Percentiles rank a stretch among this genome's conserved stretches.
phyloP scores from a whole-genome alignment of 2,113 vertebrate genomes.

The Setophaga kirtlandii region DNA sequence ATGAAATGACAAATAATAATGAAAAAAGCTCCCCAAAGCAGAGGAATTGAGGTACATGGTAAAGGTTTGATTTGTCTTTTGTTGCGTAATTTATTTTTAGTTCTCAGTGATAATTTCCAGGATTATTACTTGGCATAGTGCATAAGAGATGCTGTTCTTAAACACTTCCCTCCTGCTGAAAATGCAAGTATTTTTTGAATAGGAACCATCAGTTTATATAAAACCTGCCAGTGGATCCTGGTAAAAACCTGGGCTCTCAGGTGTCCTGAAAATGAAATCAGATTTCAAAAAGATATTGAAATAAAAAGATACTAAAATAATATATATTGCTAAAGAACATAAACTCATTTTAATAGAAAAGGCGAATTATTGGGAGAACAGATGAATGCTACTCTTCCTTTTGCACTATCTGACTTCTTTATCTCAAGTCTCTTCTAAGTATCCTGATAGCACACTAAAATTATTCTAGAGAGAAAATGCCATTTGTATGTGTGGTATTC shows the following conservation, averaged over 20 bases:
- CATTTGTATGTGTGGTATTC: neutral
- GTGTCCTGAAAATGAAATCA: neutral
- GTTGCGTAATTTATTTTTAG: neutral
- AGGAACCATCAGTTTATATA: neutral
- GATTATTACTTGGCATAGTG: neutral
- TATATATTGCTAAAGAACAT: neutral
- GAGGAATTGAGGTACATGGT: neutral
- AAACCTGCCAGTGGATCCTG: neutral
- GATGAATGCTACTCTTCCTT: neutral
- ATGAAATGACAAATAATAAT: neutral
- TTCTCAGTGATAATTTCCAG: neutral
- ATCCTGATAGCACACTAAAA: neutral
- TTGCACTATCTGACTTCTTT: neutral
- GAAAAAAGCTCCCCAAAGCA: neutral
- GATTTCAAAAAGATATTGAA: neutral
- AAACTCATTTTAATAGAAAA: neutral
- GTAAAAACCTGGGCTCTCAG: neutral
- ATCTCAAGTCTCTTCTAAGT: neutral
- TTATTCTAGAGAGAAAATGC: neutral
- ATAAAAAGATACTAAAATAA: neutral
- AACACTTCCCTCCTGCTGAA: neutral
- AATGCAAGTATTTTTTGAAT: neutral
- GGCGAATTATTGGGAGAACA: neutral
- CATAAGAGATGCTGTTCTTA: neutral
- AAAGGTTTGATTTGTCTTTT: neutral